These are phyloP conservation scores for Apostichopus japonicus DNA, from an alignment of 35 echinoderm and acorn worm species.

Conservation along the genomic window DNA sequence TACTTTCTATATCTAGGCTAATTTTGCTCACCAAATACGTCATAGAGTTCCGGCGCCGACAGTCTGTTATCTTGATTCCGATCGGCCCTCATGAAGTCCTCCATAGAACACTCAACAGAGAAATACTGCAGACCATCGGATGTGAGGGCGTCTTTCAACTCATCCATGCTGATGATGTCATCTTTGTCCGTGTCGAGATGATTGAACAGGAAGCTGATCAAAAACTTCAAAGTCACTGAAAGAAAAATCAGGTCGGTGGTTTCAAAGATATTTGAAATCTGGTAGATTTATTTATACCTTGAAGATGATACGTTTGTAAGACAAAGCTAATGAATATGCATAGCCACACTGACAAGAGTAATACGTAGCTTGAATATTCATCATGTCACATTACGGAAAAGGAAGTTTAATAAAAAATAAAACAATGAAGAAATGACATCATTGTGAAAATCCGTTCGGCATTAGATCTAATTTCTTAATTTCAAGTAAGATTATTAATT, in stretches of 20 bases:
- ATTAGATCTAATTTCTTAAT: too few relatives aligned
- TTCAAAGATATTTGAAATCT: background rate
- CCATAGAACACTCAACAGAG: constrained; percentile 57
- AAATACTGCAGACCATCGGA: constrained; percentile 61
- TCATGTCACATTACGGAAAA: too few relatives aligned
- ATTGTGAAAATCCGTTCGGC: too few relatives aligned
- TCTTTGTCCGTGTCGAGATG: constrained; percentile 81
- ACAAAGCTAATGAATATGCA: too few relatives aligned
- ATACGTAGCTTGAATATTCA: too few relatives aligned
- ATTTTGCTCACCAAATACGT: constrained; percentile 70
- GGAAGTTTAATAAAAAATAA: too few relatives aligned
- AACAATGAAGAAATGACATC: too few relatives aligned
- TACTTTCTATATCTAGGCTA: too few relatives aligned
- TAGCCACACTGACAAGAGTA: too few relatives aligned
- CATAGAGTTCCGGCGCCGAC: constrained; percentile 73
- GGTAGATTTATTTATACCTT: background rate
- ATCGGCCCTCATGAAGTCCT: constrained; percentile 72
- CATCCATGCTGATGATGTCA: constrained; percentile 56
- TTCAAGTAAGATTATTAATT: too few relatives aligned
- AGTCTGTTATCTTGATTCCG: constrained; percentile 68
- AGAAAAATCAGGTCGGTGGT: background rate
- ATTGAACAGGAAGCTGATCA: constrained; percentile 77
- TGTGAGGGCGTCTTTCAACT: constrained; percentile 61
- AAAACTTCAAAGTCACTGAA: constrained; percentile 83
- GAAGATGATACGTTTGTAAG: too few relatives aligned